Evolutionary conservation across 2,113 vertebrate species (phyloP).

Genomic region (Nansenia antarctica): DNA sequence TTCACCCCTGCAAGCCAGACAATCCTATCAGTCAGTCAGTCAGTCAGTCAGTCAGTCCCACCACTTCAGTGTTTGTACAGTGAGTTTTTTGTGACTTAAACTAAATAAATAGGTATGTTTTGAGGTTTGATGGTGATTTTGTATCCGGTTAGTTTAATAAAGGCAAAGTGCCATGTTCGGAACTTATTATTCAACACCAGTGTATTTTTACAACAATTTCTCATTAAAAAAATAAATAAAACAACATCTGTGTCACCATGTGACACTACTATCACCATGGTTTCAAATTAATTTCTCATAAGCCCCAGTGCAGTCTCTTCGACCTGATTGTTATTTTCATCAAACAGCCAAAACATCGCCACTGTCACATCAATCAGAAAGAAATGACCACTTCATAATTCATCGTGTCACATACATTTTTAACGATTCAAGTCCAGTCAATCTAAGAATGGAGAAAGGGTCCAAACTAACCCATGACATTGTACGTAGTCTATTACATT

Average conservation of each 20-base stretch:
- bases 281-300: neutral
- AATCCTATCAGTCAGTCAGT: neutral
- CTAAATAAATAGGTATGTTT: neutral
- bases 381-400: neutral
- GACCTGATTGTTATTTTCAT: neutral
- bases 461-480: neutral
- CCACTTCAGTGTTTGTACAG: neutral
- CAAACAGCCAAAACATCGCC: neutral
- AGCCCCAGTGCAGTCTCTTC: neutral
- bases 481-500: constrained; percentile 12
- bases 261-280: neutral
- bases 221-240: neutral
- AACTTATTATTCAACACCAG: neutral
- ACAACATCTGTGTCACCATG: neutral
- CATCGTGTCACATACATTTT: neutral
- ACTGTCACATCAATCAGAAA: neutral
- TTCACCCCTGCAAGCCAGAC: neutral
- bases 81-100: neutral
- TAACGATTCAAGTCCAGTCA: neutral
- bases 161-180: neutral
- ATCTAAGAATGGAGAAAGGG: neutral
- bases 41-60: neutral
- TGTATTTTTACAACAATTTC: neutral
- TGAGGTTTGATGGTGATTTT: neutral
- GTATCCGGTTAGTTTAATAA: too few species aligned